Evolutionary conservation across 1,140 invertebrate genomes (phyloP).

Genomic region (Aphidius gifuensis): DNA sequence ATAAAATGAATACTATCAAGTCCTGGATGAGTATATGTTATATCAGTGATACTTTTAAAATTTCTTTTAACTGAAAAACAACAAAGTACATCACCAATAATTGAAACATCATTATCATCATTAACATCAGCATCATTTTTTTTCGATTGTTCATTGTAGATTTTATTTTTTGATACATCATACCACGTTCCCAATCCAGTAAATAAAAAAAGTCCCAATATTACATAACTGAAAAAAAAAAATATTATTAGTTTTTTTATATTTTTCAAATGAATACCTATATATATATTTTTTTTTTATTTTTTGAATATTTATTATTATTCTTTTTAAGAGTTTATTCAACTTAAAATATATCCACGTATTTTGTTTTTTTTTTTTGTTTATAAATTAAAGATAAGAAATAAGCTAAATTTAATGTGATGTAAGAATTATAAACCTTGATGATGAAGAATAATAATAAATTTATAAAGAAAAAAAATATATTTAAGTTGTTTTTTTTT

Average conservation of each 20-base stretch:
- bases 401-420: no score
- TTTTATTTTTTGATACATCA: constrained; percentile 25
- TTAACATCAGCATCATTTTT: constrained; percentile 9
- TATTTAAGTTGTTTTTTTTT: not conserved
- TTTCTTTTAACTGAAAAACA: constrained; percentile 44
- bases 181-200: constrained; percentile 34
- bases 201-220: constrained; percentile 25
- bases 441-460: not conserved
- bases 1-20: constrained; percentile 35
- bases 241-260: not conserved
- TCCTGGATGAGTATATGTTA: constrained; percentile 30
- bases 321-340: no score
- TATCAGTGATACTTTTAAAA: constrained; percentile 29
- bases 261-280: not conserved
- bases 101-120: constrained; percentile 8
- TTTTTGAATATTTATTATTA: no score
- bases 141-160: not conserved
- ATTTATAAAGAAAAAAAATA: no score
- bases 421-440: no score
- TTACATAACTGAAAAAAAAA: constrained; percentile 24
- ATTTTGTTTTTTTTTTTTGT: not conserved
- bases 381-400: not conserved
- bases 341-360: no score
- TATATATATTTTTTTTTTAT: no score
- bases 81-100: constrained; percentile 28